A percentile compares a stretch with the other conserved stretches of the same genome.
phyloP scores from a whole-genome alignment of 2,797 vertebrate species.

The Protonibea diacanthus region DNA sequence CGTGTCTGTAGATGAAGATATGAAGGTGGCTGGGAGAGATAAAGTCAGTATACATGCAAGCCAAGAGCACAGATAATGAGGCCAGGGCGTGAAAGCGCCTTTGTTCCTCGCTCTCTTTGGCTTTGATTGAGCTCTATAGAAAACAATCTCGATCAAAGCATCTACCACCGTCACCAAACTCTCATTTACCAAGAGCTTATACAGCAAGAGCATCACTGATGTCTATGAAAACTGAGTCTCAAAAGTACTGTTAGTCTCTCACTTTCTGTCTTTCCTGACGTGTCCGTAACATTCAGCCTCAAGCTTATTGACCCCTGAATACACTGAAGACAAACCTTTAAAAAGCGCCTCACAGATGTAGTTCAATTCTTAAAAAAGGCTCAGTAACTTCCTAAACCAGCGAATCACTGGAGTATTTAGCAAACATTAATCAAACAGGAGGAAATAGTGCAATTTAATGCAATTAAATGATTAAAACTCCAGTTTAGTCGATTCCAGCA shows the following conservation, averaged over 20 bases:
- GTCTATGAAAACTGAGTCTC: neutral
- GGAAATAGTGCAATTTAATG: neutral
- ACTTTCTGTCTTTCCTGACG: too few species aligned
- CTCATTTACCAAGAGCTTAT: neutral
- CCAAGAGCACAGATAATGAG: constrained; percentile 53
- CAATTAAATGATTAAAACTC: too few species aligned
- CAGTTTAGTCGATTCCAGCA: too few species aligned
- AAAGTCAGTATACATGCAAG: constrained; percentile 8
- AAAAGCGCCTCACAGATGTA: neutral
- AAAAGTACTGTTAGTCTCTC: neutral
- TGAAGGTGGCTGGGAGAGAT: constrained; percentile 33
- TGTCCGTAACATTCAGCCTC: too few species aligned
- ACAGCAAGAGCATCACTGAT: neutral
- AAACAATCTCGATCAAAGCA: constrained; percentile 20
- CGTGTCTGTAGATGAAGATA: constrained; percentile 23
- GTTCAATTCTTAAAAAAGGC: neutral
- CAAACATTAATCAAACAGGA: too few species aligned
- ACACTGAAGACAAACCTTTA: neutral
- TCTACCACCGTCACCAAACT: neutral
- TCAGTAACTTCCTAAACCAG: neutral
- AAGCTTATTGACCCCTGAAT: too few species aligned
- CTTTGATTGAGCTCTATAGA: constrained; percentile 28
- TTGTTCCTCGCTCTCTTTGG: constrained; percentile 3
- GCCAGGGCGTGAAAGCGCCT: constrained; percentile 18
- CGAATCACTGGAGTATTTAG: neutral